phyloP scores from a whole-genome alignment of 2,888 invertebrate genomes.

The Euspilapteryx auroguttella region DNA sequence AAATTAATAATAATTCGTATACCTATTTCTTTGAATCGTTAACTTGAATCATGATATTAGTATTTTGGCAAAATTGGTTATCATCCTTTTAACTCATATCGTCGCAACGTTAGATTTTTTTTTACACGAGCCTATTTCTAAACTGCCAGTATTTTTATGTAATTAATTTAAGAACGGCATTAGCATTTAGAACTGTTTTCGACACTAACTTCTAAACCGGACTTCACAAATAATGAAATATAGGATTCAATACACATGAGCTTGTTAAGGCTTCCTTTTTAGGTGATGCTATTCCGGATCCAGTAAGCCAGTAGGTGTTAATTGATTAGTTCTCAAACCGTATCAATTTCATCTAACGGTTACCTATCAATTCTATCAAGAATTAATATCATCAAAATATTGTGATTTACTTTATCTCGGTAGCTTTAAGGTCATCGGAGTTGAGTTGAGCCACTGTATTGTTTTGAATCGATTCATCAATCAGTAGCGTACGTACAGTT shows the following conservation, averaged over 20 bases:
- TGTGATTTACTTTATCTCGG: slow-evolving; percentile 32
- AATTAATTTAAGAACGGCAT: too few species aligned
- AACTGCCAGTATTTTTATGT: too few species aligned
- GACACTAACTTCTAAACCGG: slow-evolving; percentile 5
- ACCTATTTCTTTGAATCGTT: too few species aligned
- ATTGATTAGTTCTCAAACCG: slow-evolving; percentile 19
- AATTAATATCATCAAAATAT: slow-evolving; percentile 27
- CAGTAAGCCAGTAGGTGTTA: slow-evolving; percentile 22
- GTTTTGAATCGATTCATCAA: slow-evolving; percentile 41
- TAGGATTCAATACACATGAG: slow-evolving; percentile 8
- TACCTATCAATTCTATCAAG: background rate
- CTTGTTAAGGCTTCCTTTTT: slow-evolving; percentile 7
- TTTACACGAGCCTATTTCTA: too few species aligned
- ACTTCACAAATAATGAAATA: slow-evolving; percentile 8
- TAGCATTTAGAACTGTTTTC: too few species aligned
- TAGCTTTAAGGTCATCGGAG: slow-evolving; percentile 23
- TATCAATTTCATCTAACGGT: slow-evolving; percentile 5
- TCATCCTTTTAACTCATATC: too few species aligned
- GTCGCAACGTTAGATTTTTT: too few species aligned
- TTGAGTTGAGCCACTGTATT: slow-evolving; percentile 22
- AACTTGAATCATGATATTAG: too few species aligned
- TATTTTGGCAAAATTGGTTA: too few species aligned
- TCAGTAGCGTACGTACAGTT: slow-evolving; percentile 27
- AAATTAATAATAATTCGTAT: too few species aligned
- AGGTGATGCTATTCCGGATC: slow-evolving; percentile 4